Conservation (phyloP, 2,113 vertebrate genomes). For the Hiodon tergisus region DNA sequence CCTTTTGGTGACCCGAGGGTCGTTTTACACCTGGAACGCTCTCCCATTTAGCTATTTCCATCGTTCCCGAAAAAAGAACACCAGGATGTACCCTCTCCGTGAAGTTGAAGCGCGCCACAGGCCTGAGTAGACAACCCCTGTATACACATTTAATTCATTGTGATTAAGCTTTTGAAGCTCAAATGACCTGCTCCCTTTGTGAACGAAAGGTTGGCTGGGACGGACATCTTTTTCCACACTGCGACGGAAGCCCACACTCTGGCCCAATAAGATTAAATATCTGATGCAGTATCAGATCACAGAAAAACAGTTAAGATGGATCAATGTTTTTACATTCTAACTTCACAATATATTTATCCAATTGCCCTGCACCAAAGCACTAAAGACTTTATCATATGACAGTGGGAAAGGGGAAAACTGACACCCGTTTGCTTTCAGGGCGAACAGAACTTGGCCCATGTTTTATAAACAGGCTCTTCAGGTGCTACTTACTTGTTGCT, state of each 20-base stretch:
- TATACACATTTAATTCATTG: neutral
- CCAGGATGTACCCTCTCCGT: neutral
- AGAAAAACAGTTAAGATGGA: neutral
- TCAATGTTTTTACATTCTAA: neutral
- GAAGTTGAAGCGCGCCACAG: neutral
- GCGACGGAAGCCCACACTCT: neutral
- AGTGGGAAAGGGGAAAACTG: neutral
- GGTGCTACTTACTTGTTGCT: conserved; percentile 86
- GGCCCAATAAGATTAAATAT: neutral
- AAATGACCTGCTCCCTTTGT: neutral
- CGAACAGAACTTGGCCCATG: too few relatives aligned
- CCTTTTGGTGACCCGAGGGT: neutral
- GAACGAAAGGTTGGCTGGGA: neutral
- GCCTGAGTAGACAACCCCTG: neutral
- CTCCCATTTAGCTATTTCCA: conserved; percentile 5
- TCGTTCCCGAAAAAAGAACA: neutral
- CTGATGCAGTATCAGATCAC: neutral
- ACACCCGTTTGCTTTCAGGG: neutral
- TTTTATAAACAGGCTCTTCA: neutral
- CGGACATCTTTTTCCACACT: neutral
- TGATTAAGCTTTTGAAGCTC: conserved; percentile 1
- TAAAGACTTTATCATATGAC: neutral
- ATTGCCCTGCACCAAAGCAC: neutral
- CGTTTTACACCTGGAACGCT: neutral
- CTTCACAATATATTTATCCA: neutral